Evolutionary conservation across 2,113 vertebrate genomes (phyloP), one percentile per base, ranked within the genome.

Genomic region (Lichenostomus cassidix): DNA sequence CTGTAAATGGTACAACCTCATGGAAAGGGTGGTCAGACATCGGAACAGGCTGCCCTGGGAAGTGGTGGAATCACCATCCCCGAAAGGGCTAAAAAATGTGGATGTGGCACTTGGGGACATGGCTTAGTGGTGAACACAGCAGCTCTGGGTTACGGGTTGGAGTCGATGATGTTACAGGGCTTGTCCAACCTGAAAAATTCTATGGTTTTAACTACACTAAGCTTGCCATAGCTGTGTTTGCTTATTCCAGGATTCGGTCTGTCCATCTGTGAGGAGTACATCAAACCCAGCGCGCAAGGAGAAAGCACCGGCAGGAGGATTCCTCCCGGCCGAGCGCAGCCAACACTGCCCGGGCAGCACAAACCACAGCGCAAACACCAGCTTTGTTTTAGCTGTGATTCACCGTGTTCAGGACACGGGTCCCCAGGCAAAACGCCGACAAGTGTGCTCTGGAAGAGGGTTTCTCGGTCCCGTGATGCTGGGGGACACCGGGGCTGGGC

Each of bases 381-480:
- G 21, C 17, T 53, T 27, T 31, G 6, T 18, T 25, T 28, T 2
- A 6, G 15, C 31, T 2, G 5, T 1, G 37, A 15, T 29, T 25
- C 42, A 2, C 1, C 0, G 49, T 31, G 1, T 2, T 14, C 42
- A 3, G 11, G 20, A 44, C 81, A 25, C 2, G n/a, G 0, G 12
- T 18, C 22, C 62, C 1, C 37, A 6, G n/a, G 53, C 15, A 42
- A 22, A 71, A 27, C 8, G 1, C 33, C 0, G 31, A 10, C 6
- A 24, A 12, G 5, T 0, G 11, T 20, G 9, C 15, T 33, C 23
- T 3, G 44, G 33, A 2, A 17, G 5, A 7, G 0, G 4, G 3
- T 4, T 17, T 7, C 10, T 25, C 15, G 4, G 12, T 35, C 4
- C 25, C 7, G 50, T 8, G 35, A 3, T 12, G 25, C 35, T 25